These are phyloP conservation scores for Lissonota sp. DNA, from an alignment of 2,888 invertebrate genomes.

Conservation along the genomic window DNA sequence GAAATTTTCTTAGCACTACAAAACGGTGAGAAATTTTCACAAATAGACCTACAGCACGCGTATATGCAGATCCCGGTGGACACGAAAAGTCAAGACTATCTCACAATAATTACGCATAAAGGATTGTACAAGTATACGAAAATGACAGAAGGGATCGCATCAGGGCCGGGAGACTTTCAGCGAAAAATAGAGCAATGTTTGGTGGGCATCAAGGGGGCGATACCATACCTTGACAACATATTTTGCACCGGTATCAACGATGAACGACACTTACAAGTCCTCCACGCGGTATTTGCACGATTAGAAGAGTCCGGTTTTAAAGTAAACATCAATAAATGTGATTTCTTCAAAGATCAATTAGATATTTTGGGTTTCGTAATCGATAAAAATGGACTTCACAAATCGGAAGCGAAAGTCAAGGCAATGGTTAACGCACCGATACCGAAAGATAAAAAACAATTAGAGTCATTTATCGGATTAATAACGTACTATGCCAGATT, in stretches of 20 bases:
- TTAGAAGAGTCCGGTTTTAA: conserved; percentile 65
- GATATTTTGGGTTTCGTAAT: conserved; percentile 70
- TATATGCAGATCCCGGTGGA: conserved; percentile 20
- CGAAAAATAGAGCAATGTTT: conserved; percentile 70
- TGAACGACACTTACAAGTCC: conserved; percentile 59
- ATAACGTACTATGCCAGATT: conserved; percentile 17
- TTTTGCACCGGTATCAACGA: conserved; percentile 62
- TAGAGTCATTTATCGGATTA: conserved; percentile 4
- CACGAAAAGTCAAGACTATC: neutral
- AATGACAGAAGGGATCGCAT: conserved; percentile 9
- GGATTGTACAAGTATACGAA: conserved; percentile 10
- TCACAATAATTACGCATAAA: conserved; percentile 4
- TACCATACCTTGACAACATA: conserved; percentile 69
- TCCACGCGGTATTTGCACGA: conserved; percentile 60
- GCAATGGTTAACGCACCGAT: conserved; percentile 19
- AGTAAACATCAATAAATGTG: conserved; percentile 62
- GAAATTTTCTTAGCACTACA: conserved; percentile 3
- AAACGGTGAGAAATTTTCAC: conserved; percentile 17
- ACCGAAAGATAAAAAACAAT: conserved; percentile 9
- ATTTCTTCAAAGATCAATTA: conserved; percentile 66
- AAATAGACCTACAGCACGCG: conserved; percentile 34
- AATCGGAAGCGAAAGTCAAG: conserved; percentile 9
- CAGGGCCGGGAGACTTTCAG: conserved; percentile 6
- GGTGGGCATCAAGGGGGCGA: conserved; percentile 62
- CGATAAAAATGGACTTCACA: neutral